Evolutionary conservation across 2,888 invertebrate genomes (phyloP).

Genomic region (Zonitis immaculata): DNA sequence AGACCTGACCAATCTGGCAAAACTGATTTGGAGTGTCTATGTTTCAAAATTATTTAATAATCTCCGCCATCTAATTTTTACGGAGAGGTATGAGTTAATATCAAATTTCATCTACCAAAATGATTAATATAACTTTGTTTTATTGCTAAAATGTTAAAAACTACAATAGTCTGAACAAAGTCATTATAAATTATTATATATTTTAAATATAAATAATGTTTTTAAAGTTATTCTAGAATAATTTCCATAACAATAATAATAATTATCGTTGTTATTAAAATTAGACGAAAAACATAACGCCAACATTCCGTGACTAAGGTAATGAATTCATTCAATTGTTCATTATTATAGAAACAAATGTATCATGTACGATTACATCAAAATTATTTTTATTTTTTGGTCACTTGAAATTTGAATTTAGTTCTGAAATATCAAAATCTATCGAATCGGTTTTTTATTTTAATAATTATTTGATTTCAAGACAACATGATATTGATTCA

Average conservation of each 20-base stretch:
- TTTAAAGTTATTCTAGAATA: too few species aligned
- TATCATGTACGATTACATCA: conserved; percentile 10
- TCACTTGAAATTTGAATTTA: not conserved
- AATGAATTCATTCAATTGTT: conserved; percentile 15
- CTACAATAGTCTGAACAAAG: conserved; percentile 3
- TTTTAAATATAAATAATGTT: too few species aligned
- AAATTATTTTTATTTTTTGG: too few species aligned
- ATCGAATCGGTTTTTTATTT: too few species aligned
- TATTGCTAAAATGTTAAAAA: conserved; percentile 4
- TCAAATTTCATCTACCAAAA: conserved; percentile 6
- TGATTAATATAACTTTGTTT: conserved; percentile 8
- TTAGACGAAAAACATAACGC: conserved; percentile 12
- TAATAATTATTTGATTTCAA: too few species aligned
- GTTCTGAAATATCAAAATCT: too few species aligned
- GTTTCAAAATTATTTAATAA: too few species aligned
- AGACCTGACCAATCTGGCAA: too few species aligned
- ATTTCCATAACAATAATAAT: conserved; percentile 6
- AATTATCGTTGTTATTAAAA: conserved; percentile 9
- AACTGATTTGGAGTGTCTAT: too few species aligned
- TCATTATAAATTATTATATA: conserved; percentile 5
- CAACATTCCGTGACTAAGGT: conserved; percentile 13
- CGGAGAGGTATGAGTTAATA: conserved; percentile 3
- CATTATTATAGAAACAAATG: conserved; percentile 15
- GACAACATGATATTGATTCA: conserved; percentile 2
- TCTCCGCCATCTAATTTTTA: too few species aligned